Evolutionary conservation across 2,113 vertebrate species (phyloP), one percentile per base, ranked within the genome.

Genomic region (Petrocephalus microphthalmus): DNA sequence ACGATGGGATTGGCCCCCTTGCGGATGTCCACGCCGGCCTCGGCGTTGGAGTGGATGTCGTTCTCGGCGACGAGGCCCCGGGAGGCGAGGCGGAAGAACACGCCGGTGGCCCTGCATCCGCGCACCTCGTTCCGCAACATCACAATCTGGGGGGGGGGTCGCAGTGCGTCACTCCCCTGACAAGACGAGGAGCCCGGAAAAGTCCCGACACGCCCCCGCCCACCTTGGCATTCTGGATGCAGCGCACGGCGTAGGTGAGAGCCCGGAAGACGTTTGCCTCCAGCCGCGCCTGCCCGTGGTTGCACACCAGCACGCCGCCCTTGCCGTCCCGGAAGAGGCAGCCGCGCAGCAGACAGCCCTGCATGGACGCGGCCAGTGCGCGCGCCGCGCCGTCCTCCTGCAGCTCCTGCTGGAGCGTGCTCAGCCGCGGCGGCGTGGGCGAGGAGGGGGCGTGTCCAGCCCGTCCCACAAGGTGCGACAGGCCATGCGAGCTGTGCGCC

Each of bases 311-410:
- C 53, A 98, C 93, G 0, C 97, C 97, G 3, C 97, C 97, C 89
- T 97, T 97, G 0, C 95, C 96, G 0, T 97, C 96, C 47, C 95
- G 94, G 92, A 98, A 97, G 88, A 99, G 96, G 93, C 97, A 97
- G 89, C 95, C 96, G 52, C 92, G 94, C 90, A 97, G 87, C 54
- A 97, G 90, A 91, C 96, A 98, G 91, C 97, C 96, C 87, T 95
- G 96, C 67, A 96, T 92, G 0, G 95, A 94, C 42, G 45, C 93
- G 37, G 92, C 94, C 86, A 97, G 91, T 1, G 93, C 93, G 90
- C 95, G 95, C 71, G 96, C 96, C 45, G 96, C 96, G 5, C 95
- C 93, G 91, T 98, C 96, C 90, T 95, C 94, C 57, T 97, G 96
- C 64, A 98, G 93, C 92, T 99, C 97, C 91, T 97, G 96, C 89